phyloP scores from a whole-genome alignment of 2,113 vertebrate species.

The Choloepus hoffmanni region DNA sequence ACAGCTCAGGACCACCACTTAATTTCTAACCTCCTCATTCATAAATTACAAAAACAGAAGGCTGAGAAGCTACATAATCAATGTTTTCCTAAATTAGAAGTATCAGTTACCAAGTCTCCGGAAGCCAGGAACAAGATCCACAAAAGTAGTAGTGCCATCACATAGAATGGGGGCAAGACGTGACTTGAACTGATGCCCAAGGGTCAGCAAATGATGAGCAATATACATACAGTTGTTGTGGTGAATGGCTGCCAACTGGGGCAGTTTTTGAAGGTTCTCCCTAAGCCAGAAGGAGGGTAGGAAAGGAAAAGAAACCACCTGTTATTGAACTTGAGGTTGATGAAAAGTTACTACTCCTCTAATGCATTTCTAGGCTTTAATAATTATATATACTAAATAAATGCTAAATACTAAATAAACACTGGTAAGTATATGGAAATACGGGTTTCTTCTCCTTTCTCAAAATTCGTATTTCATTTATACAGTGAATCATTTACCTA shows the following conservation, averaged over 20 bases:
- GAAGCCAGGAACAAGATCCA: constrained; percentile 96
- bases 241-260: constrained; percentile 97
- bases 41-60: neutral
- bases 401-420: neutral
- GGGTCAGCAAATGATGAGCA: constrained; percentile 95
- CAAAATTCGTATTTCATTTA: constrained; percentile 47
- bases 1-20: constrained; percentile 9
- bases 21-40: constrained; percentile 2
- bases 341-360: neutral
- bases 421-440: neutral
- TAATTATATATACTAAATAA: neutral
- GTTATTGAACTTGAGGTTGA: neutral
- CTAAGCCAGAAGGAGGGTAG: constrained; percentile 79
- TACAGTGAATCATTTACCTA: constrained; percentile 46
- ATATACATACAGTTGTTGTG: constrained; percentile 99
- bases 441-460: constrained; percentile 21
- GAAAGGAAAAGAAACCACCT: constrained; percentile 40
- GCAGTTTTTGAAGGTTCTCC: constrained; percentile 96
- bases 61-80: rapidly evolving
- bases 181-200: constrained; percentile 94
- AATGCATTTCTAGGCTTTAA: neutral
- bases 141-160: constrained; percentile 92
- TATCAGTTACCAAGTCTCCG: constrained; percentile 93
- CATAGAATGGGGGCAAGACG: constrained; percentile 88
- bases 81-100: neutral